Conservation (phyloP, 2,797 vertebrate species). For the Lophotriccus pileatus region DNA sequence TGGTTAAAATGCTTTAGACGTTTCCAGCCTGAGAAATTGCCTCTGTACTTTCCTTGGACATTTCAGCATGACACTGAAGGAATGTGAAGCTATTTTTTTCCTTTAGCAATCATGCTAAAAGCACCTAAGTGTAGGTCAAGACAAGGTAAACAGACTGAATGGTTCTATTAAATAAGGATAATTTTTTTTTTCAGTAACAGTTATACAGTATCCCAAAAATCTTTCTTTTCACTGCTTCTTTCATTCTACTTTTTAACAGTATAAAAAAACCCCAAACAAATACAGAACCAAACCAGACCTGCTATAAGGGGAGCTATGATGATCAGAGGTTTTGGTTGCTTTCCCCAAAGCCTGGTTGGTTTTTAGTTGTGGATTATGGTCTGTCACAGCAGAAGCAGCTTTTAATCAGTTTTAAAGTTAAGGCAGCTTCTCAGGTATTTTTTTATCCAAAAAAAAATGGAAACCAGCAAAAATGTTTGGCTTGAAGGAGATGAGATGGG, state of each 20-base stretch:
- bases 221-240: not conserved
- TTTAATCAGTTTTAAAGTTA: not conserved
- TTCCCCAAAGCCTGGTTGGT: not conserved
- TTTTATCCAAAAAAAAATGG: not conserved
- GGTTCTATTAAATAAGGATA: not conserved
- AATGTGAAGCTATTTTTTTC: not conserved
- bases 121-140: not conserved
- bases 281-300: not conserved
- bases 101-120: not conserved
- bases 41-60: not conserved
- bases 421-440: not conserved
- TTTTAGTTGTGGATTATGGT: not conserved
- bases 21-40: not conserved
- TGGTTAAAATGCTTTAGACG: not conserved
- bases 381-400: not conserved
- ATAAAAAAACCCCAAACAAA: fast-evolving
- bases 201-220: not conserved
- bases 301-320: not conserved
- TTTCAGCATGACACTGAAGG: not conserved
- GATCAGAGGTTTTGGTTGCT: not conserved
- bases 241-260: not conserved
- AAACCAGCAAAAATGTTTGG: not conserved
- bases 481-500: not conserved
- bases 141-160: not conserved
- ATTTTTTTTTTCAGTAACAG: not conserved